Base-by-base conservation (phyloP, 2,888 invertebrate genomes). In the Lacanobia oleracea region DNA sequence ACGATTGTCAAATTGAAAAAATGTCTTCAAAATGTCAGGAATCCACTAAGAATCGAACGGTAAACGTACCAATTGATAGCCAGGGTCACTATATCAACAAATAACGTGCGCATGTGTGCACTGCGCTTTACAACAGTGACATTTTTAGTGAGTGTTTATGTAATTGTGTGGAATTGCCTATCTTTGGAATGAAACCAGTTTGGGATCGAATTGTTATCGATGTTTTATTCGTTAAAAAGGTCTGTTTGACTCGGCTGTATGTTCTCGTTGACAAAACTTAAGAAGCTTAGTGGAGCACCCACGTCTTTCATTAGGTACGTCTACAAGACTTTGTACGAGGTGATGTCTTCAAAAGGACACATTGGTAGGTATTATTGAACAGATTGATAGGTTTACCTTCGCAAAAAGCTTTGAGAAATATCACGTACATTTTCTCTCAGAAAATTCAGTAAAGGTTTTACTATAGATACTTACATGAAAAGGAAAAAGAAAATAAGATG, bases 81-180 rank as follows among this genome's bases (percentile, higher is more conserved):
- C 50, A 8, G 16, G 37, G n/a, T 66, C 54, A 7, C 68, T 81
- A 60, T 70, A 78, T 78, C 56, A 48, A 73, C 59, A 43, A 16
- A 23, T 56, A 67, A 48, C 50, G 37, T 67, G 18, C 63, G 21
- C 45, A 59, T 57, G 78, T 86, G 77, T 77, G 65, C 66, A 82
- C 83, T 65, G 16, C 63, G 73, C 85, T 75, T 88, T 77, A 87
- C 71, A 77, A 37, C 63, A 74, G 84, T 87, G 85, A 86, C 89
- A 88, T 77, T 88, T 88, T 89, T 88, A 87, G 81, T 79, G 73
- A 79, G 77, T 85, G 87, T 89, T 88, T 88, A 87, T 82, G 81
- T 88, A 88, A 89, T 83, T 82, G 72, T 75, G 80, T 77, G 76
- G 80, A 80, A 83, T 84, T 82, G 81, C 63, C 86, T 87, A 87